These are phyloP conservation scores for Chrysaora quinquecirrha DNA, from an alignment of 30 jellyfish, hydroid and myxozoan species.

Conservation along the genomic window DNA sequence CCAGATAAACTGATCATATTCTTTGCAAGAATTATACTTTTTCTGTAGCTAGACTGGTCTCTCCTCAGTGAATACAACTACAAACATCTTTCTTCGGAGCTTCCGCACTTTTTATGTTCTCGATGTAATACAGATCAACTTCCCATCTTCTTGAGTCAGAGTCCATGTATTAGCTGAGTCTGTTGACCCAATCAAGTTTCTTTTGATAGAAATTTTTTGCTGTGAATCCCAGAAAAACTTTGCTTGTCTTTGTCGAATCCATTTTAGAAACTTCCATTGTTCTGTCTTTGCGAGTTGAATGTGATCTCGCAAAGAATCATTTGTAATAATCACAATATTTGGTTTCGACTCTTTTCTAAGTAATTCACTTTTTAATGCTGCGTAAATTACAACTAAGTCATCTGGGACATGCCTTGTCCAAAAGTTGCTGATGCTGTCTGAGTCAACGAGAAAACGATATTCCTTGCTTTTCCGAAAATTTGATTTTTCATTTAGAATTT, in stretches of 20 bases:
- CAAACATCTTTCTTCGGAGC: no score
- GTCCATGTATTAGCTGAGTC: conserved; percentile 8
- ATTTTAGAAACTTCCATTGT: conserved; percentile 46
- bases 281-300: neutral
- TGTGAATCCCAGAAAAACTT: conserved; percentile 37
- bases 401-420: conserved; percentile 5
- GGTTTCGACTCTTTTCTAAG: neutral
- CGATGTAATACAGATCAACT: no score
- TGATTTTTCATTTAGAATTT: conserved; percentile 5
- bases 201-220: neutral
- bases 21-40: no score
- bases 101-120: no score
- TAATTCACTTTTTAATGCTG: conserved; percentile 25
- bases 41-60: no score
- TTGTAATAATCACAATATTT: conserved; percentile 21
- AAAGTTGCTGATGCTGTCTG: neutral
- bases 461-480: neutral
- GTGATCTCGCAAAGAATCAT: conserved; percentile 68
- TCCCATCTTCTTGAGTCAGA: conserved; percentile 39
- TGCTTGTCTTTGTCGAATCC: conserved; percentile 57
- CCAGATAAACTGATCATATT: no score
- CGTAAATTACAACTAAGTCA: conserved; percentile 29
- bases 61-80: no score
- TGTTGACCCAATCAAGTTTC: neutral
- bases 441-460: neutral